Evolutionary conservation across 2,797 vertebrate species (phyloP), one percentile per base, ranked within the genome.

Genomic region (Siniperca obscura): DNA sequence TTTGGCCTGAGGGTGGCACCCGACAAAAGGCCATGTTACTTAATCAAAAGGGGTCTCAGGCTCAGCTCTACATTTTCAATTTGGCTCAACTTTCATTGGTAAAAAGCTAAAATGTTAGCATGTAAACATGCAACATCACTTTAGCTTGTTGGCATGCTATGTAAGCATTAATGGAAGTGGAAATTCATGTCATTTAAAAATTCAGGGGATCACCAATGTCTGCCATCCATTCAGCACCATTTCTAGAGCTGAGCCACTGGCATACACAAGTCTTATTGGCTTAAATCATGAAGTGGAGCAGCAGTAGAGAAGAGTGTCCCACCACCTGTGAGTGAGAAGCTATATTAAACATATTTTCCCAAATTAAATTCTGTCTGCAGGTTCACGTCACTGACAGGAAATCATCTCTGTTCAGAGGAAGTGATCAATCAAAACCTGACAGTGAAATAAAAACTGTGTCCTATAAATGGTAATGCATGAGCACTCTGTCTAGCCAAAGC

Each of bases 401-500:
- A 81, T 85, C 66, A 82, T 69, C 65, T 83, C 71, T 77, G 70
- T 61, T 81, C 65, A 66, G 80, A 85, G 82, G 78, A 86, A 76
- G 78, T 77, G 34, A 92, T 89, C 70, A 78, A 87, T 90, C 83
- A 80, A 60, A 72, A 67, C 17, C 62, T 69, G 83, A 87, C 62
- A 36, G 61, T 42, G 70, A 76, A 84, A 84, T 73, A 76, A 72
- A 87, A 82, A 71, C 52, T 13, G 13, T 22, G 19, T 65, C 57
- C 67, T 60, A 67, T 84, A 67, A 80, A 78, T 52, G 69, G 62
- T 50, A 64, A 74, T 3, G 5, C 53, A 66, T 6, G 46, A 72
- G 70, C 21, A 22, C 50, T 70, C 34, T 44, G 40, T 40, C n/a
- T 44, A n/a, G 27, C 70, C 70, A 59, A 71, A 61, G 40, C 76